A percentile compares a stretch with the other conserved stretches of the same genome.
Evolutionary conservation across 2,113 vertebrate species (phyloP).

Genomic region (Hydrolagus affinis): DNA sequence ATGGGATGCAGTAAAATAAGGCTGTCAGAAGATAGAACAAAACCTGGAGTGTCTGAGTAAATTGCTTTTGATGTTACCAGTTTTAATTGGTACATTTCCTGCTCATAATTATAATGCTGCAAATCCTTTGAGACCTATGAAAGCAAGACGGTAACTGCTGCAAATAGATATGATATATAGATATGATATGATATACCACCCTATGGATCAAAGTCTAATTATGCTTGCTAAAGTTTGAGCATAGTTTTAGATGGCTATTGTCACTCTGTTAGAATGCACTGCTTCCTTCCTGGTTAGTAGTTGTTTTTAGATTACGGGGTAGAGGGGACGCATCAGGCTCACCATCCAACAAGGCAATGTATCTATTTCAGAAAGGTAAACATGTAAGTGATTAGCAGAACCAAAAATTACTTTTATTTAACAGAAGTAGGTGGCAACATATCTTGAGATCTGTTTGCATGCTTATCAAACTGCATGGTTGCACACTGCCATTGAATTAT

Average conservation of each 20-base stretch:
- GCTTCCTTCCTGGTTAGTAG: not conserved
- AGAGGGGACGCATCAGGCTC: not conserved
- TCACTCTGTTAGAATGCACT: not conserved
- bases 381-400: not conserved
- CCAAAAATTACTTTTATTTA: conserved; percentile 25
- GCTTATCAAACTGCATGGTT: conserved; percentile 62
- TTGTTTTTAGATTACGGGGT: not conserved
- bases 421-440: conserved; percentile 32
- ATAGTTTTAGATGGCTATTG: not conserved
- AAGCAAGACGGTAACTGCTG: not conserved
- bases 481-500: conserved; percentile 61
- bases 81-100: not conserved
- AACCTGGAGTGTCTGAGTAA: not conserved
- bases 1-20: not conserved
- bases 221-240: not conserved
- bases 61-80: no score
- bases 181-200: not conserved
- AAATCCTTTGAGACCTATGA: not conserved
- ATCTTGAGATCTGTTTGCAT: conserved; percentile 56
- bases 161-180: not conserved
- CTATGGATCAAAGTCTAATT: not conserved
- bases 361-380: not conserved
- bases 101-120: not conserved
- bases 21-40: not conserved
- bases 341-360: not conserved